Evolutionary conservation across 2,113 vertebrate genomes (phyloP).

Genomic region (Theropithecus gelada): DNA sequence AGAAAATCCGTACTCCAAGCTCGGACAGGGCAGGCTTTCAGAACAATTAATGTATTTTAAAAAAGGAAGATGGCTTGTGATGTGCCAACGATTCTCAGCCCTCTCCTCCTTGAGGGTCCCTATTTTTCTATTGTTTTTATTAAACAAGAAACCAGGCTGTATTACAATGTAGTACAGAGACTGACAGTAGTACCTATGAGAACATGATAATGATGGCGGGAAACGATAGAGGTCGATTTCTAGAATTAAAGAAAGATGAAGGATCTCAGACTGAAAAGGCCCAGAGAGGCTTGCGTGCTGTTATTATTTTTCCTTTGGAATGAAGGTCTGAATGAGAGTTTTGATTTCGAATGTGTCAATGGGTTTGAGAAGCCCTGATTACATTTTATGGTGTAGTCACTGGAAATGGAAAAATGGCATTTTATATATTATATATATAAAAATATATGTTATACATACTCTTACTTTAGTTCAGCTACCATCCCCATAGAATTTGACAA

Average conservation of each 20-base stretch:
- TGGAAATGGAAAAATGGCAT: conserved; percentile 90
- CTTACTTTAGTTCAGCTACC: conserved; percentile 89
- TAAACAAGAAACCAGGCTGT: not conserved
- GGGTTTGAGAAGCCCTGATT: conserved; percentile 89
- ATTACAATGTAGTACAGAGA: not conserved
- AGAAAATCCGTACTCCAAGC: not conserved
- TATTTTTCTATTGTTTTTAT: not conserved
- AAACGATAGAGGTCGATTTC: not conserved
- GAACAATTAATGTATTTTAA: not conserved
- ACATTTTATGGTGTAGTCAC: conserved; percentile 91
- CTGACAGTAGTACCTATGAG: not conserved
- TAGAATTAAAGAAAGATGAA: conserved; percentile 1
- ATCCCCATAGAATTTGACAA: conserved; percentile 90
- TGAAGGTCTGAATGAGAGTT: conserved; percentile 89
- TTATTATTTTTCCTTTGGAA: conserved; percentile 87
- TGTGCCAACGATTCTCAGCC: not conserved
- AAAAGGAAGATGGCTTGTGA: not conserved
- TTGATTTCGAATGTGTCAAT: conserved; percentile 81
- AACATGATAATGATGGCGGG: not conserved
- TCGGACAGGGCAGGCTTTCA: not conserved
- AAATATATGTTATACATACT: conserved; percentile 89
- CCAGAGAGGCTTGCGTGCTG: conserved; percentile 87
- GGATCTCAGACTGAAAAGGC: not conserved
- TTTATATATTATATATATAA: conserved; percentile 83
- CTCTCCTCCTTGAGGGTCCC: not conserved